A percentile compares a stretch with the other conserved stretches of the same genome.
These are phyloP conservation scores for Caenorhabditis latens DNA, from an alignment of 1,140 invertebrate species.

Conservation along the genomic window DNA sequence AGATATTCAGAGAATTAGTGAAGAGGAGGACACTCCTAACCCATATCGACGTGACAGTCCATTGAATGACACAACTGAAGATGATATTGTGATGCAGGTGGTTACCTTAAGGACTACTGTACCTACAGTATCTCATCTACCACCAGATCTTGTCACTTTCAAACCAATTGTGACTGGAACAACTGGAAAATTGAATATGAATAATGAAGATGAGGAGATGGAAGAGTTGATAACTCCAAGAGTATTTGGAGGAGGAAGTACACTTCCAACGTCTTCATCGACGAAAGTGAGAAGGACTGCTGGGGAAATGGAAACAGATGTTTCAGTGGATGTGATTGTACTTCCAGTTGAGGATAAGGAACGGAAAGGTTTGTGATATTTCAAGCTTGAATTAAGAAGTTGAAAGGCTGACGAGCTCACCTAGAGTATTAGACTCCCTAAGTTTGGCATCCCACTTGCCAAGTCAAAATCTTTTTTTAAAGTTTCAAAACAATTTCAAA, in stretches of 20 bases:
- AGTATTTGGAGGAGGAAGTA: neutral
- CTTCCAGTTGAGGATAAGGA: constrained; percentile 52
- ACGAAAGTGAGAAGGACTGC: constrained; percentile 49
- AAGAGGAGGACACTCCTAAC: constrained; percentile 13
- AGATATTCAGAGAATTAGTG: constrained; percentile 32
- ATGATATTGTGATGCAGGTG: constrained; percentile 57
- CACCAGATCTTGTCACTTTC: constrained; percentile 42
- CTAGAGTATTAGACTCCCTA: too few species aligned
- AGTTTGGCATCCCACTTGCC: too few species aligned
- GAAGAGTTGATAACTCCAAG: constrained; percentile 21
- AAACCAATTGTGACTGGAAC: constrained; percentile 7
- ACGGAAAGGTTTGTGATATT: constrained; percentile 11
- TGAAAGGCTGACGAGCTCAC: too few species aligned
- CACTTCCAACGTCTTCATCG: neutral
- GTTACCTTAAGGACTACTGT: constrained; percentile 43
- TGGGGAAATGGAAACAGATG: constrained; percentile 63
- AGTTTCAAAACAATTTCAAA: too few species aligned
- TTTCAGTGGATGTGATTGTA: constrained; percentile 61
- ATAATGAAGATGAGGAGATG: neutral
- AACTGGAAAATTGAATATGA: neutral
- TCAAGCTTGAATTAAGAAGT: too few species aligned
- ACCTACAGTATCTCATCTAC: neutral
- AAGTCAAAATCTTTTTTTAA: too few species aligned
- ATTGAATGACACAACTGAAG: constrained; percentile 38
- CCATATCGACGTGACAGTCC: constrained; percentile 46